These are phyloP conservation scores for Microtus montanus DNA, from an alignment of 2,113 vertebrate species.

Conservation along the genomic window DNA sequence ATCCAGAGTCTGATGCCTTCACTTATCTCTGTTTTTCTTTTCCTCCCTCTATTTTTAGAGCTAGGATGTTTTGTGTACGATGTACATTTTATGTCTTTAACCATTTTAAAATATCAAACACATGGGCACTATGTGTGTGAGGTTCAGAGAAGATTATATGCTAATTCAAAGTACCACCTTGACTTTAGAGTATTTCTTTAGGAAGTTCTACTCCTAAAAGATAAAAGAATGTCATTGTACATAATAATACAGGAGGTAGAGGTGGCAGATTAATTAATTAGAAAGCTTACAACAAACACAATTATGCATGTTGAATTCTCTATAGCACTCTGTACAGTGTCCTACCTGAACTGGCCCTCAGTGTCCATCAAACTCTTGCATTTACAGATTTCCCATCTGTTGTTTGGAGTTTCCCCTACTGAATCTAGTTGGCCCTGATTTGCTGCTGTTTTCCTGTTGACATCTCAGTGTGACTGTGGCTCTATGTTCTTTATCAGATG, in stretches of 20 bases:
- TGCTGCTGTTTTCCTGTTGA: background rate
- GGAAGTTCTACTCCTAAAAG: constrained; percentile 7
- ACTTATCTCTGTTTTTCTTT: background rate
- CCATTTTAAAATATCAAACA: background rate
- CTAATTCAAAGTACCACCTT: background rate
- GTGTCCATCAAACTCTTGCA: constrained; percentile 2
- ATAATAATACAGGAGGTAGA: background rate
- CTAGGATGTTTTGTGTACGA: background rate
- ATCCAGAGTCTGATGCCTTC: background rate
- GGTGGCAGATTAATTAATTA: constrained; percentile 15
- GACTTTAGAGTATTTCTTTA: constrained; percentile 46
- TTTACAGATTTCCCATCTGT: constrained; percentile 9
- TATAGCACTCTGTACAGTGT: background rate
- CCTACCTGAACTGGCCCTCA: background rate
- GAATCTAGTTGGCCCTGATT: background rate
- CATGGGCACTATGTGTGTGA: too few species aligned
- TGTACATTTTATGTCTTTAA: background rate
- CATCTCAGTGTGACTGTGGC: background rate
- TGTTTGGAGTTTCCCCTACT: constrained; percentile 44
- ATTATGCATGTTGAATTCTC: constrained; percentile 32
- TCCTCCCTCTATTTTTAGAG: background rate
- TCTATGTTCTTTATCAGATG: background rate
- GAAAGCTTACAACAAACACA: constrained; percentile 30
- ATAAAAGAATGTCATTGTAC: background rate
- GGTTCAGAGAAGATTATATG: background rate